phyloP scores from a whole-genome alignment of 2,888 invertebrate species.

The Lamproptera curius region DNA sequence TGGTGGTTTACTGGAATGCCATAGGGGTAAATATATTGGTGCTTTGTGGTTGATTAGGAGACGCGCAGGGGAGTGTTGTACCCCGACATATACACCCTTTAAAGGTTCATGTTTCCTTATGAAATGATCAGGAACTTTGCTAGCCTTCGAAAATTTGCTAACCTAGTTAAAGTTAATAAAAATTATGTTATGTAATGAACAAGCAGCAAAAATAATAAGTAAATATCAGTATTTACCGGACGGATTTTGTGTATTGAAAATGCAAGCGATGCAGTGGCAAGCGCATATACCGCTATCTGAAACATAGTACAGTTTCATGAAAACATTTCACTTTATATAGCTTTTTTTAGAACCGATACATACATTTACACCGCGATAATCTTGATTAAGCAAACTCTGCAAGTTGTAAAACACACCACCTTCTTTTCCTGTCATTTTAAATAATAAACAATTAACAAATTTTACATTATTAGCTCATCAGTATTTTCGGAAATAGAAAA shows the following conservation, averaged over 20 bases:
- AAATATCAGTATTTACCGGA: slow-evolving; percentile 66
- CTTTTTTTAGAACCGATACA: slow-evolving; percentile 31
- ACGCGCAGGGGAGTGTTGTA: slow-evolving; percentile 71
- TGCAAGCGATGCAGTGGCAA: slow-evolving; percentile 75
- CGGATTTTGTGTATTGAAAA: slow-evolving; percentile 77
- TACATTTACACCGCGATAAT: slow-evolving; percentile 71
- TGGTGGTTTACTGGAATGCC: slow-evolving; percentile 70
- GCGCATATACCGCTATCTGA: slow-evolving; percentile 78
- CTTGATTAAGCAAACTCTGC: slow-evolving; percentile 56
- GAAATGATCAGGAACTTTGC: slow-evolving; percentile 78
- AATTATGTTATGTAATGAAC: slow-evolving; percentile 56
- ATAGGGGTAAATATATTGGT: slow-evolving; percentile 72
- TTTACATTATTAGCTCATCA: slow-evolving; percentile 54
- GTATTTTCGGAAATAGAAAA: slow-evolving; percentile 45
- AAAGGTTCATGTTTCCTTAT: slow-evolving; percentile 70
- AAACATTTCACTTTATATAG: slow-evolving; percentile 23
- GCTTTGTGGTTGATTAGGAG: slow-evolving; percentile 77
- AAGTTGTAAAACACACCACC: slow-evolving; percentile 51
- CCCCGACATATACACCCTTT: slow-evolving; percentile 66
- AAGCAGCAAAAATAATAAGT: slow-evolving; percentile 27
- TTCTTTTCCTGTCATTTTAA: slow-evolving; percentile 55
- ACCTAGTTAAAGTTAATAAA: slow-evolving; percentile 57
- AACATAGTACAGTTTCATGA: slow-evolving; percentile 36
- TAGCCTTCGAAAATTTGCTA: slow-evolving; percentile 79
- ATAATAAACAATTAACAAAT: slow-evolving; percentile 34